A percentile compares a stretch with the other conserved stretches of the same genome.
These are phyloP conservation scores for Sceloporus tristichus DNA, from an alignment of 2,113 vertebrate genomes.

Conservation along the genomic window DNA sequence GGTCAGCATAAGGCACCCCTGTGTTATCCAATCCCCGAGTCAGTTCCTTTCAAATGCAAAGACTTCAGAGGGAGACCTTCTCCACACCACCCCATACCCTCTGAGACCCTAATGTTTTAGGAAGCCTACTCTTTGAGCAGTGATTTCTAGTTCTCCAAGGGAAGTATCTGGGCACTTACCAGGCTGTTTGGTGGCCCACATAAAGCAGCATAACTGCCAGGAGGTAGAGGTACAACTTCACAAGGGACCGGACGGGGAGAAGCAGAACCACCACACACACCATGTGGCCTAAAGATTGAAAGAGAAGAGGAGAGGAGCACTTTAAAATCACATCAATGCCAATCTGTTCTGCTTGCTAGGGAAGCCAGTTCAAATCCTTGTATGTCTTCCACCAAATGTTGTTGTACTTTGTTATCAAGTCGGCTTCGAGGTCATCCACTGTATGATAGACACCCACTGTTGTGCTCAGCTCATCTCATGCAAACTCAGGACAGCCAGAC, in stretches of 20 bases:
- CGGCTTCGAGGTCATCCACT: too few relatives aligned
- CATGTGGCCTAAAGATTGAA: conserved; percentile 78
- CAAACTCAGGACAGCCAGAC: neutral
- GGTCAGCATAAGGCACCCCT: too few relatives aligned
- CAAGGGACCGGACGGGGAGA: conserved; percentile 83
- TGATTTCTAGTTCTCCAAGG: too few relatives aligned
- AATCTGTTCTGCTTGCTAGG: neutral
- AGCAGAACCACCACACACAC: conserved; percentile 80
- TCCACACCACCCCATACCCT: neutral
- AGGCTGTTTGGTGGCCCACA: conserved; percentile 83
- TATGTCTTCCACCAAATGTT: too few relatives aligned
- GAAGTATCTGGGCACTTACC: conserved; percentile 68
- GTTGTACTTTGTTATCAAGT: neutral
- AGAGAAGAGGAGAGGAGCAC: neutral
- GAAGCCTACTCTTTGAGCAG: neutral
- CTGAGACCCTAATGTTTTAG: too few relatives aligned
- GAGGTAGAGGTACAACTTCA: conserved; percentile 86
- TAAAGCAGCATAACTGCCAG: conserved; percentile 82
- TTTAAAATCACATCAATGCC: too few relatives aligned
- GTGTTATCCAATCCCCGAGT: too few relatives aligned
- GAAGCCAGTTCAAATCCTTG: neutral
- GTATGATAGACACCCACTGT: neutral
- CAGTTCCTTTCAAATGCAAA: too few relatives aligned
- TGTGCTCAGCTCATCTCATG: neutral
- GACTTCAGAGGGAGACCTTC: neutral